These are phyloP conservation scores for Seriola rivoliana DNA, from an alignment of 2,113 vertebrate species.

Conservation along the genomic window DNA sequence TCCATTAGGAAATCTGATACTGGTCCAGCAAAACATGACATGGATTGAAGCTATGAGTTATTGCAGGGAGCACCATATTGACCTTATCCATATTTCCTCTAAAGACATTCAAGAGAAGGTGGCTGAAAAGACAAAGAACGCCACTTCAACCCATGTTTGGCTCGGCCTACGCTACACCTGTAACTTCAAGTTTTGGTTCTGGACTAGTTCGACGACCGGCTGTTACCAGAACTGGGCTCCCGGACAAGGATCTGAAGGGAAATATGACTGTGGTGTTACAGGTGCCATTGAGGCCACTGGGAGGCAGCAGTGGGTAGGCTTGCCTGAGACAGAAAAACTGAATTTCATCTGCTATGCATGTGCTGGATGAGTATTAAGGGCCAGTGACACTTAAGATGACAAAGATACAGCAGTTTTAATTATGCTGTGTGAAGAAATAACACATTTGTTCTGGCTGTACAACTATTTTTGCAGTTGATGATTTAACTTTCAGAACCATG, in stretches of 20 bases:
- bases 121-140: constrained; percentile 42
- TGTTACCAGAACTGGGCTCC: constrained; percentile 80
- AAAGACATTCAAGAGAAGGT: constrained; percentile 56
- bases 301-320: constrained; percentile 78
- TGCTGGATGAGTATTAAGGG: constrained; percentile 19
- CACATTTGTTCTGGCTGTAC: neutral
- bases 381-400: neutral
- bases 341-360: constrained; percentile 77
- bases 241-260: constrained; percentile 55
- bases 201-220: constrained; percentile 52
- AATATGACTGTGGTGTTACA: constrained; percentile 58
- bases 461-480: neutral
- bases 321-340: constrained; percentile 66
- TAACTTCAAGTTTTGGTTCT: constrained; percentile 79
- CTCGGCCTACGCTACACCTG: constrained; percentile 76
- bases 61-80: constrained; percentile 73
- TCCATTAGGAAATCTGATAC: constrained; percentile 61
- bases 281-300: constrained; percentile 77
- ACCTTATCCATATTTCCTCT: constrained; percentile 69
- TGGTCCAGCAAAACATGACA: constrained; percentile 74
- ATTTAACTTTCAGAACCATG: neutral
- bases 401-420: neutral
- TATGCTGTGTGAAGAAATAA: neutral
- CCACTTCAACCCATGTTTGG: constrained; percentile 74
- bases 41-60: constrained; percentile 78